Conservation (phyloP, 2,888 invertebrate genomes). For the Tromatobia lineatoria region DNA sequence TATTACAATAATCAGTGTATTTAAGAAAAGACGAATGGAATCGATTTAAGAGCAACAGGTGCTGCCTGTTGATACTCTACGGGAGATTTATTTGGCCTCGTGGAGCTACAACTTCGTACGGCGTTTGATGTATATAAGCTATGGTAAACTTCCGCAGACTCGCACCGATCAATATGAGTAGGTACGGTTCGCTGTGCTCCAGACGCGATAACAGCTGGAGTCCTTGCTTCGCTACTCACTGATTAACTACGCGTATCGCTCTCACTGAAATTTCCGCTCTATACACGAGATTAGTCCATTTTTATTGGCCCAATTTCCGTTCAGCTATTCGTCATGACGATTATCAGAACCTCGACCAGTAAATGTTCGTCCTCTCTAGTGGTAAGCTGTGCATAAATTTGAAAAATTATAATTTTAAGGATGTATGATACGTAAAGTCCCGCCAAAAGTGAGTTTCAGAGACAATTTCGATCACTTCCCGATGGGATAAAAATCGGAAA, state of each 20-base stretch:
- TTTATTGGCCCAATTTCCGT: background rate
- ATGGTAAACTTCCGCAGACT: background rate
- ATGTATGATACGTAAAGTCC: too few species aligned
- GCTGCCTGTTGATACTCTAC: background rate
- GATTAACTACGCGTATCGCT: background rate
- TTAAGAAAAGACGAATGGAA: background rate
- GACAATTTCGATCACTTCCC: too few species aligned
- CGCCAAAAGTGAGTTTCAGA: too few species aligned
- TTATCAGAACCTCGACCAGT: conserved; percentile 36
- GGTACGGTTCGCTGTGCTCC: background rate
- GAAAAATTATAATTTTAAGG: too few species aligned
- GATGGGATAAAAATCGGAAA: too few species aligned
- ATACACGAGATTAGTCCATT: background rate
- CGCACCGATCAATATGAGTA: background rate
- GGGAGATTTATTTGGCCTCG: background rate
- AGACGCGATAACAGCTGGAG: conserved; percentile 1
- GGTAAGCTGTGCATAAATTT: conserved; percentile 34
- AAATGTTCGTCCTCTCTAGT: conserved; percentile 16
- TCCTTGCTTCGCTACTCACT: background rate
- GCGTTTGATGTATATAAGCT: background rate
- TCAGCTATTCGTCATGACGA: conserved; percentile 48
- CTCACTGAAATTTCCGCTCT: background rate
- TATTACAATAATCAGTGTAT: background rate
- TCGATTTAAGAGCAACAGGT: background rate
- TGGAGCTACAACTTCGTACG: background rate